A percentile compares a stretch with the other conserved stretches of the same genome.
phyloP scores from a whole-genome alignment of 1,140 invertebrate genomes.

The Nasonia vitripennis region DNA sequence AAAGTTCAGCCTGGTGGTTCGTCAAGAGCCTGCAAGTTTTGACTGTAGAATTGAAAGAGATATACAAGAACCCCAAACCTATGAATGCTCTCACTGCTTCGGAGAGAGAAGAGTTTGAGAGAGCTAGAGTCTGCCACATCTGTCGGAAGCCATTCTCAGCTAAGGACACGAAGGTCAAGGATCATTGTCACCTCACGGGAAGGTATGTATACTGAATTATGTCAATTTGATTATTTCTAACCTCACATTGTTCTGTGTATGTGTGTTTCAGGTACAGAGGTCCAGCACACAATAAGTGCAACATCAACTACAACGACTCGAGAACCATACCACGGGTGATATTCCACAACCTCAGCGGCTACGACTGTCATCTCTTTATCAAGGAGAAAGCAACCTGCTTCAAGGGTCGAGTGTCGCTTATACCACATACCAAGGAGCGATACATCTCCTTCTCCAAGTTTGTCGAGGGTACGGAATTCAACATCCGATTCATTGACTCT shows the following conservation, averaged over 20 bases:
- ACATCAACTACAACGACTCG: too few relatives aligned
- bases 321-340: too few relatives aligned
- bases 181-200: too few relatives aligned
- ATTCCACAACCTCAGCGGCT: too few relatives aligned
- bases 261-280: background rate
- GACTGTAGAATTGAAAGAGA: background rate
- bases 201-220: background rate
- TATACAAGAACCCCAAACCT: slow-evolving; percentile 9
- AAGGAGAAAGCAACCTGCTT: background rate
- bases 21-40: background rate
- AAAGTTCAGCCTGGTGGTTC: slow-evolving; percentile 19
- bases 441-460: too few relatives aligned
- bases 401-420: slow-evolving; percentile 8
- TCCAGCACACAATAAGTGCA: background rate
- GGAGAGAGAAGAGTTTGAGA: background rate
- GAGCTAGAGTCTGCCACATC: background rate
- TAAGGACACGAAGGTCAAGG: background rate
- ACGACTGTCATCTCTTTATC: too few relatives aligned
- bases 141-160: background rate
- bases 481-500: slow-evolving; percentile 62
- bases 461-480: background rate
- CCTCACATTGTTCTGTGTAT: background rate
- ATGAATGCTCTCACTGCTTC: background rate
- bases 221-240: background rate
- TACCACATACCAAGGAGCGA: too few relatives aligned